These are phyloP conservation scores for Spea multiplicata DNA, from an alignment of 2,113 vertebrate species.

Conservation along the genomic window DNA sequence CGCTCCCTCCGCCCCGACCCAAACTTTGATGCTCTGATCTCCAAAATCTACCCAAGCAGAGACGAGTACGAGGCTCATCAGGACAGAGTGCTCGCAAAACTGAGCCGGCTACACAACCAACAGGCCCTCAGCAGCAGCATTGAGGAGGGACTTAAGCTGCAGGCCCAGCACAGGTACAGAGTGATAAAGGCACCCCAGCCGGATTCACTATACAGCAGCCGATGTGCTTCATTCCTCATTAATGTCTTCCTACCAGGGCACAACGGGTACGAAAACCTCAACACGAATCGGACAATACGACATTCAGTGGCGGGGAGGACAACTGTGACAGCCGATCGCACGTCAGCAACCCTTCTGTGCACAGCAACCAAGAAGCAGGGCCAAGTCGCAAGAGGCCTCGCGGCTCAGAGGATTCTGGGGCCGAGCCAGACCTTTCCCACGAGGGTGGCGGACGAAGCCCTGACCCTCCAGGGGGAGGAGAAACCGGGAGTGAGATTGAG, in stretches of 20 bases:
- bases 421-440: slow-evolving; percentile 55
- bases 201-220: not conserved
- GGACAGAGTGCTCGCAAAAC: slow-evolving; percentile 79
- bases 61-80: slow-evolving; percentile 91
- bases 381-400: slow-evolving; percentile 66
- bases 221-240: not conserved
- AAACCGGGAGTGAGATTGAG: slow-evolving; percentile 76
- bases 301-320: slow-evolving; percentile 85
- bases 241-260: slow-evolving; percentile 62
- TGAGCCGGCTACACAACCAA: slow-evolving; percentile 84
- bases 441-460: slow-evolving; percentile 71
- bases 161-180: slow-evolving; percentile 81
- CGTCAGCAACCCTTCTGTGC: slow-evolving; percentile 73
- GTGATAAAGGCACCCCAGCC: not conserved
- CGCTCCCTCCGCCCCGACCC: slow-evolving; percentile 82
- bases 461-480: slow-evolving; percentile 61
- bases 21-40: slow-evolving; percentile 88
- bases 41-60: slow-evolving; percentile 87
- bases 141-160: slow-evolving; percentile 85
- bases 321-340: slow-evolving; percentile 74
- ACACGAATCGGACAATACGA: slow-evolving; percentile 81
- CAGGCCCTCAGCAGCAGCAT: slow-evolving; percentile 87
- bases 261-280: slow-evolving; percentile 78
- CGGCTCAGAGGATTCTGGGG: slow-evolving; percentile 74
- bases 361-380: slow-evolving; percentile 66